Evolutionary conservation across 1,140 invertebrate species (phyloP), one percentile per base, ranked within the genome.

Genomic region (Cotesia typhae): DNA sequence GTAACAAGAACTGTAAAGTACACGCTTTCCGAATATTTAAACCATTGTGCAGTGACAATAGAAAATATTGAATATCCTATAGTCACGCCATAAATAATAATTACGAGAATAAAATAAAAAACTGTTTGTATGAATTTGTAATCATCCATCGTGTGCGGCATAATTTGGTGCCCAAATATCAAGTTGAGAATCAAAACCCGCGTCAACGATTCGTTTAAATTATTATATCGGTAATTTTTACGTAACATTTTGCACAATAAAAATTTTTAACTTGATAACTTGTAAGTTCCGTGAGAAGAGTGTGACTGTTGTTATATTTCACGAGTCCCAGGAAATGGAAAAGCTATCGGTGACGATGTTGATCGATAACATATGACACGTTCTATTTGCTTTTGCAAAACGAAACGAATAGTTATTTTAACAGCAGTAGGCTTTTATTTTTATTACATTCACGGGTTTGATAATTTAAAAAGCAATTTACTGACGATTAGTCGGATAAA

Each of bases 41-140:
- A 17, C 53, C 12, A 3, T n/a, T 9, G 2, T 14, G 17, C 10
- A 55, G 12, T 6, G 12, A 55, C 10, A n/a, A 55, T n/a, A 55
- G 10, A 14, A 14, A n/a, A 3, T 14, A 4, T 4, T 3, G 53
- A n/a, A 55, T n/a, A 55, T 0, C 17, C 5, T 0, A 55, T n/a
- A 55, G 10, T 14, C 0, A 4, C n/a, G 12, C n/a, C 12, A 55
- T 55, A 55, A 14, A 55, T 55, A n/a, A n/a, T 9, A 17, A n/a
- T 14, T 5, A 55, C 53, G n/a, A 55, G n/a, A 55, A 55, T 55
- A n/a, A 55, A 55, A 55, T 55, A 55, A n/a, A 55, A 5, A 6
- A 55, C 0, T n/a, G 53, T n/a, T 1, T 14, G 17, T 5, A 20
- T 4, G 1, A 60, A 28, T 35, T 20, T 9, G 3, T 2, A 36